phyloP scores from a whole-genome alignment of 2,797 vertebrate genomes.

The Microctenopoma lineatum region DNA sequence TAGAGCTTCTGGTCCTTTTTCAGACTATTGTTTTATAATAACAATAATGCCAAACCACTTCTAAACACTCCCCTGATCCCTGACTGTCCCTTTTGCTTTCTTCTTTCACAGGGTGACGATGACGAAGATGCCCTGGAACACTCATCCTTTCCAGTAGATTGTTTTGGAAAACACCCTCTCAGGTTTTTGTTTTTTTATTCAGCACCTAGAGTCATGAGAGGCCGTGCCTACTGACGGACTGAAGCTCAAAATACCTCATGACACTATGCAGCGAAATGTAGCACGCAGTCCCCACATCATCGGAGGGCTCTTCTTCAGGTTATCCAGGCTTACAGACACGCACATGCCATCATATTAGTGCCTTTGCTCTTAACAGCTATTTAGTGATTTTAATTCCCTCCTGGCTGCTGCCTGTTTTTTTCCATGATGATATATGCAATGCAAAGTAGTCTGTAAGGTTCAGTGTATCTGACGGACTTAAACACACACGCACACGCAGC shows the following conservation, averaged over 20 bases:
- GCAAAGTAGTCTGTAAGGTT: constrained; percentile 25
- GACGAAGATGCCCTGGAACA: constrained; percentile 18
- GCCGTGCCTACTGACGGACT: constrained; percentile 48
- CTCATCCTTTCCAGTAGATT: constrained; percentile 47
- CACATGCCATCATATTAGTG: constrained; percentile 40
- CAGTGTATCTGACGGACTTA: constrained; percentile 19
- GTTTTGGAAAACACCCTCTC: constrained; percentile 33
- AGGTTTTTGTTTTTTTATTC: constrained; percentile 57
- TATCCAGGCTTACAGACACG: constrained; percentile 36
- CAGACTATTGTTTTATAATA: neutral
- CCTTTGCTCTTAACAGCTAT: constrained; percentile 30
- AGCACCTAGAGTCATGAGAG: constrained; percentile 54
- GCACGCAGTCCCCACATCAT: constrained; percentile 67
- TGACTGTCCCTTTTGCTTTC: neutral
- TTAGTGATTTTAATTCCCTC: constrained; percentile 37
- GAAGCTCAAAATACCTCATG: constrained; percentile 76
- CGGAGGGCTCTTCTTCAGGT: constrained; percentile 58
- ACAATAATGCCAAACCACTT: neutral
- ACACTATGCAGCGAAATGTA: constrained; percentile 78
- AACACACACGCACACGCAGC: constrained; percentile 22
- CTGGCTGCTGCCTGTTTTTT: constrained; percentile 12
- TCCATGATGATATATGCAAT: constrained; percentile 11
- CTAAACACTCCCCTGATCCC: neutral
- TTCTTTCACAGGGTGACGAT: neutral
- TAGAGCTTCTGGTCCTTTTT: neutral